Evolutionary conservation across 2,888 invertebrate species (phyloP), one percentile per base, ranked within the genome.

Genomic region (Clunio marinus): DNA sequence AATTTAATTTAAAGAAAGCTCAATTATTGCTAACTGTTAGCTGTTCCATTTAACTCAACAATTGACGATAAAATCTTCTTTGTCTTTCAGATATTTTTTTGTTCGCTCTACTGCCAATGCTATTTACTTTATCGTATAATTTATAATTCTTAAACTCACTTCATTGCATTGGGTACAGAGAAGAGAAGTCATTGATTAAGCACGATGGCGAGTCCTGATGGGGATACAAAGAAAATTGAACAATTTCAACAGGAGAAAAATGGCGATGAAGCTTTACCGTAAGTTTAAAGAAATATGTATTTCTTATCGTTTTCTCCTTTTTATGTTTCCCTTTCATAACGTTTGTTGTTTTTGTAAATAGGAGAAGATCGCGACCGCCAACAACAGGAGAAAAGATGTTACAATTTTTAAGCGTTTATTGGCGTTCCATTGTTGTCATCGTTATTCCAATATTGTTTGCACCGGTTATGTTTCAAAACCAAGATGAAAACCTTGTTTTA

Each of bases 351-450:
- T n/a, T n/a, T n/a, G n/a, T n/a, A n/a, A n/a, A n/a, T n/a, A n/a
- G n/a, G n/a, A n/a, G n/a, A n/a, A n/a, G n/a, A n/a, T n/a, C n/a
- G n/a, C n/a, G n/a, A n/a, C n/a, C n/a, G 13, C 24, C n/a, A 1
- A 24, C 66, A n/a, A 2, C 13, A 2, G 22, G 68, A 8, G 66
- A 51, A 24, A 63, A 72, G 24, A 69, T 72, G 17, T 68, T 71
- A 37, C 72, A 72, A 65, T 87, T 87, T 74, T 72, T 87, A 3
- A 76, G 80, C 35, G 82, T 88, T 70, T 91, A 91, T 75, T 91
- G 91, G 91, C 86, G 85, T 74, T 85, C 88, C 1, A 73, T 90
- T 0, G 81, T 91, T 68, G 84, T 89, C 28, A 80, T 90, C 25
- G 68, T 88, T 25, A 86, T 87, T 73, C 91, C 91, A 0, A 72